These are phyloP conservation scores for Lycaena phlaeas DNA, from an alignment of 2,888 invertebrate species.

Conservation along the genomic window DNA sequence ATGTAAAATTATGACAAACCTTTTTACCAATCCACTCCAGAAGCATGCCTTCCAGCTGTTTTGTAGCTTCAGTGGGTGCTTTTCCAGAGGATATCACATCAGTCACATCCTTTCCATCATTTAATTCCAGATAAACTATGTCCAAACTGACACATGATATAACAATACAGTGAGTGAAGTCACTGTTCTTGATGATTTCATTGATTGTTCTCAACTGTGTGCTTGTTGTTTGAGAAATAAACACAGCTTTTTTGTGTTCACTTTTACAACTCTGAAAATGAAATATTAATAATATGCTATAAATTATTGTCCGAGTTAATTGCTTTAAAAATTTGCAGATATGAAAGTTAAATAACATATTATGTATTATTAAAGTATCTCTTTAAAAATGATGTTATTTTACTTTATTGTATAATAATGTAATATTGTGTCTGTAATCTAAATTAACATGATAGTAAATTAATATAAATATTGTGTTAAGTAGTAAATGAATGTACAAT, in stretches of 20 bases:
- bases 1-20: slow-evolving; percentile 47
- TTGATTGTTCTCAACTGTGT: slow-evolving; percentile 70
- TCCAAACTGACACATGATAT: slow-evolving; percentile 72
- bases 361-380: no score
- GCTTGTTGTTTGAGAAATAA: slow-evolving; percentile 69
- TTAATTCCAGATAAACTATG: slow-evolving; percentile 62
- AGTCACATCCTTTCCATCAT: slow-evolving; percentile 46
- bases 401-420: no score
- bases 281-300: no score
- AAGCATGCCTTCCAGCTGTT: slow-evolving; percentile 42
- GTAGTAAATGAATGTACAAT: no score
- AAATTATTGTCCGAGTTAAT: no score
- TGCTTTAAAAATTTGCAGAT: no score
- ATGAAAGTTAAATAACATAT: no score
- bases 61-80: slow-evolving; percentile 41
- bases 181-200: slow-evolving; percentile 74
- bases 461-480: no score
- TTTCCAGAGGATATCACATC: slow-evolving; percentile 44
- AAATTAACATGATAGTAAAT: no score
- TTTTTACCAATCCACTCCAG: slow-evolving; percentile 73
- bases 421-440: no score
- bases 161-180: slow-evolving; percentile 74
- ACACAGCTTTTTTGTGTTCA: slow-evolving; percentile 62
- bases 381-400: no score
- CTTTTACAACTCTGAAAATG: slow-evolving; percentile 38